phyloP scores from a whole-genome alignment of 2,888 invertebrate species.

The Tubulanus polymorphus region DNA sequence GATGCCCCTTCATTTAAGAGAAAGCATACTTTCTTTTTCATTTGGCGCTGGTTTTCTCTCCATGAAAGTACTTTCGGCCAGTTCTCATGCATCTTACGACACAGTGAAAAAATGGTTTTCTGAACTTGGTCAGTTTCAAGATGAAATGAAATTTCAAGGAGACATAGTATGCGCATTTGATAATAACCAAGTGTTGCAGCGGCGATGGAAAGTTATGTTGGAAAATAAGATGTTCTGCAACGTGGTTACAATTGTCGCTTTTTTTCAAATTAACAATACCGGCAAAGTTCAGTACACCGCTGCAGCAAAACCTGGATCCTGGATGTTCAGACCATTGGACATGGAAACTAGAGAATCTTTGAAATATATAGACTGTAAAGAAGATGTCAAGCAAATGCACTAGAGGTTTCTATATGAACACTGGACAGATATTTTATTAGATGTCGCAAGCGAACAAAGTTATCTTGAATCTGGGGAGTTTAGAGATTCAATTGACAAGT shows the following conservation, averaged over 20 bases:
- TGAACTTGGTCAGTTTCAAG: too few relatives aligned
- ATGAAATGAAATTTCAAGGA: neutral
- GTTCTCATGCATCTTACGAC: neutral
- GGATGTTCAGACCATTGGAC: neutral
- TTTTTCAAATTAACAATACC: neutral
- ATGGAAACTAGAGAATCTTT: neutral
- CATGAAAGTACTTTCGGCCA: neutral
- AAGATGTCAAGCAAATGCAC: neutral
- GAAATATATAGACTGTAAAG: neutral
- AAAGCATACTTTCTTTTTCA: neutral
- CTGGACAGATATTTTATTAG: neutral
- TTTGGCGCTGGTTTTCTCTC: neutral
- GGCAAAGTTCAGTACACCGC: neutral
- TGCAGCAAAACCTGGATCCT: neutral
- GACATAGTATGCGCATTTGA: neutral
- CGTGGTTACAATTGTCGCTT: neutral
- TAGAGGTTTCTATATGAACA: neutral
- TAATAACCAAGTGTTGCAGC: neutral
- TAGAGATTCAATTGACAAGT: neutral
- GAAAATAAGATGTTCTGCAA: neutral
- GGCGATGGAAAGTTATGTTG: neutral
- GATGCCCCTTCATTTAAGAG: neutral
- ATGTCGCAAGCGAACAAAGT: neutral
- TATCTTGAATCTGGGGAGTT: neutral
- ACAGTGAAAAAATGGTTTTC: neutral